phyloP scores from a whole-genome alignment of 2,797 vertebrate genomes.

The Sebastes hubbsi region DNA sequence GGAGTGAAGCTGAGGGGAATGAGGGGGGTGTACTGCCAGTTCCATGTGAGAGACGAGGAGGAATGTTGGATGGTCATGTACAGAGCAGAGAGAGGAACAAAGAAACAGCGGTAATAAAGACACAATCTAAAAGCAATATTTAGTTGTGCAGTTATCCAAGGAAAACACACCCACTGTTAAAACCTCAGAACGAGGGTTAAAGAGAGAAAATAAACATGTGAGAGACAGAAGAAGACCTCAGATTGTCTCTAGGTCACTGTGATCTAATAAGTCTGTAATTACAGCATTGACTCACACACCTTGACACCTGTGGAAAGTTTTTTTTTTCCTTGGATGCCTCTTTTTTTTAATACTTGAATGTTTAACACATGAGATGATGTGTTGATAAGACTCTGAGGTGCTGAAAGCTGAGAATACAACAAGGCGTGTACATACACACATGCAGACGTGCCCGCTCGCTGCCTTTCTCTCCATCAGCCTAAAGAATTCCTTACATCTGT shows the following conservation, averaged over 20 bases:
- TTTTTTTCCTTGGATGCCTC: background rate
- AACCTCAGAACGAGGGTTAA: background rate
- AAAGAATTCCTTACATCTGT: conserved; percentile 59
- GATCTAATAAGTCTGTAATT: background rate
- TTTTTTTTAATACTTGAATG: conserved; percentile 8
- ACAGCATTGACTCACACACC: background rate
- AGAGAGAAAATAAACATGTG: background rate
- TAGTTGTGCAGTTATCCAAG: background rate
- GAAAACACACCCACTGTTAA: background rate
- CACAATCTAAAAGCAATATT: conserved; percentile 23
- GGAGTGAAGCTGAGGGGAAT: conserved; percentile 5
- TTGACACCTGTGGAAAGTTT: background rate
- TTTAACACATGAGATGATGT: conserved; percentile 13
- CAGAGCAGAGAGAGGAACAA: conserved; percentile 26
- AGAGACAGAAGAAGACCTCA: background rate
- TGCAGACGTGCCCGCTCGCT: background rate
- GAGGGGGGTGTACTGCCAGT: conserved; percentile 54
- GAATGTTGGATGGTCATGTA: conserved; percentile 75
- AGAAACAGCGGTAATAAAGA: conserved; percentile 3
- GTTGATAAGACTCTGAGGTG: conserved; percentile 18
- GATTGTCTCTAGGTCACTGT: background rate
- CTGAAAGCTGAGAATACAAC: conserved; percentile 34
- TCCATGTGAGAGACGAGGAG: conserved; percentile 71
- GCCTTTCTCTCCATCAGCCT: conserved; percentile 27
- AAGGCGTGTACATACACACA: conserved; percentile 25